Base-by-base conservation (phyloP, 2,113 vertebrate genomes). In the Phyllopteryx taeniolatus region DNA sequence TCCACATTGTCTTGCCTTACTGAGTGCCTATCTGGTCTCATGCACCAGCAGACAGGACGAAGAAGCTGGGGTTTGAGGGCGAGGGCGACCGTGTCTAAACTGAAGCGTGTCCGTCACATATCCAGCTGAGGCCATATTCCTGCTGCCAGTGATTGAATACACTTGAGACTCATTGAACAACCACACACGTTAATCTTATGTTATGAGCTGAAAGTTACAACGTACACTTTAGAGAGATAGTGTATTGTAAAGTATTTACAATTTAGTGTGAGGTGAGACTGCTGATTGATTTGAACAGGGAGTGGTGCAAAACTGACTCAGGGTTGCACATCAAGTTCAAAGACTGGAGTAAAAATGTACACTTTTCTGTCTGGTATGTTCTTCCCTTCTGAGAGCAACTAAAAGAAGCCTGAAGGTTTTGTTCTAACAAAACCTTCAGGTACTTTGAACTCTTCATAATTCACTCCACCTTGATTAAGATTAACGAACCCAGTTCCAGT, bases 41-140 rank as follows among this genome's bases (percentile, higher is more conserved):
- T 69, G 75, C 60, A 57, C 35, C 62, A 68, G 60, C 17, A 3
- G 47, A 77, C 39, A 44, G 74, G 63, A 81, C 63, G 39, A 63
- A 78, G 63, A 33, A 33, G 56, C 9, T 70, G 67, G 72, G 71
- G 66, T 79, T 86, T 79, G 81, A 74, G 70, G 76, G 82, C 85
- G 56, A 47, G 33, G 74, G 43, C n/a, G 49, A 68, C 81, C 81
- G 85, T 82, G 70, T 84, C 75, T 77, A 71, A 60, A 67, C 74
- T 33, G 67, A 68, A 46, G 81, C 43, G 31, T 87, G 79, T 82
- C 76, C 78, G 78, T 82, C 83, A 88, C 86, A 89, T 83, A 82
- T 88, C 83, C 70, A 22, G 78, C 19, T 84, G 83, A 83, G 85
- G 78, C 66, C 61, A 61, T 10, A 31, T 35, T 84, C 87, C 84